phyloP scores from a whole-genome alignment of 2,797 vertebrate genomes.

The Vipera latastei region DNA sequence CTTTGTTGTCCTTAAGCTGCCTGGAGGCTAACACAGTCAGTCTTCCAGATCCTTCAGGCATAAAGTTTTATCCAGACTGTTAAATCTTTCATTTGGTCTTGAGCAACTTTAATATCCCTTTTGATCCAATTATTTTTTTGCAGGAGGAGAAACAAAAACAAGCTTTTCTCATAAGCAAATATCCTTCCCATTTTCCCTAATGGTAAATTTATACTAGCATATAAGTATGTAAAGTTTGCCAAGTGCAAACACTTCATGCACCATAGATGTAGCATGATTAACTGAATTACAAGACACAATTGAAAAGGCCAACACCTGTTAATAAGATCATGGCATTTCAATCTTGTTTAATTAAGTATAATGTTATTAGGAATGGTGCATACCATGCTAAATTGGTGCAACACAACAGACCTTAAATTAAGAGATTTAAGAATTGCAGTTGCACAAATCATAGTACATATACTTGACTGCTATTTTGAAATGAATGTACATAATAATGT shows the following conservation, averaged over 20 bases:
- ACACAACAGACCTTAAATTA: background rate
- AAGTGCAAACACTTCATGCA: background rate
- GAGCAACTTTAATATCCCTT: background rate
- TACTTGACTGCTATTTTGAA: background rate
- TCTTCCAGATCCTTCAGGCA: slow-evolving; percentile 15
- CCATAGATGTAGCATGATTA: background rate
- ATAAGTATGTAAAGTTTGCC: background rate
- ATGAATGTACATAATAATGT: background rate
- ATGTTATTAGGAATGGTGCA: background rate
- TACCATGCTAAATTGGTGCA: background rate
- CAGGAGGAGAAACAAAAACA: background rate
- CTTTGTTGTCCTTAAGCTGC: background rate
- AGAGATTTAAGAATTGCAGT: background rate
- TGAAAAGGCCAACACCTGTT: background rate
- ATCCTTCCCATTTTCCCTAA: background rate
- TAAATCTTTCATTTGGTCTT: background rate
- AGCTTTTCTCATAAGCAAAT: background rate
- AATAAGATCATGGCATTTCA: background rate
- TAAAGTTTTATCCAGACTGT: background rate
- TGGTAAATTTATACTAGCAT: background rate
- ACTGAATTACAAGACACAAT: background rate
- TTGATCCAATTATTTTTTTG: background rate
- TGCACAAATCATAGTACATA: background rate
- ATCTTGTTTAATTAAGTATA: background rate
- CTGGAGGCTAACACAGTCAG: background rate